Base-by-base conservation (phyloP, 1,140 invertebrate genomes). In the Cotesia typhae region DNA sequence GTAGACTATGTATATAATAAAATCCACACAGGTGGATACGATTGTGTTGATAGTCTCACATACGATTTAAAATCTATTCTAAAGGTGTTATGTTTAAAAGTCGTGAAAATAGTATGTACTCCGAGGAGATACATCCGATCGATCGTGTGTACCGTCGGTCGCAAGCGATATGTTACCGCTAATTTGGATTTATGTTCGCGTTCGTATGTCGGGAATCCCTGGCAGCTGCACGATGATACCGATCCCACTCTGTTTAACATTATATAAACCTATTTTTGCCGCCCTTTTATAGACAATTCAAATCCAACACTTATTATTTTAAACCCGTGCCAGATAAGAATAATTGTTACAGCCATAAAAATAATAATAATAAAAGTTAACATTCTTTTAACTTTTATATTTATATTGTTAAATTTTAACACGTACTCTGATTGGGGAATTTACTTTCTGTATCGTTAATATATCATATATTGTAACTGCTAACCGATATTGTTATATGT, bases 101-200 rank as follows among this genome's bases (percentile, higher is more conserved):
- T 3, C 41, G 6, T 47, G 28, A 36, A 6, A 35, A 59, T 53
- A 38, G 28, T 53, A 28, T 28, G 55, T 69, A 70, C 51, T 41
- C 47, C 1, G 55, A 41, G 12, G n/a, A 63, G 57, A 65, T 71
- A 67, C 57, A 72, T 69, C 66, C 74, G 74, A 79, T 81, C 79
- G 75, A 74, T 70, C 36, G 28, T 28, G 28, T 68, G 28, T 63
- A 53, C 17, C 7, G 63, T 52, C 60, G 41, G 4, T 47, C 41
- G 41, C 55, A 66, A 70, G 73, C 74, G 78, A 75, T 80, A 76
- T 71, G 73, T 78, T 77, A 74, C 73, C 78, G 81, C 81, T 82
- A 81, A 82, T 82, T 82, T 82, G 81, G 78, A 82, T 82, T 82
- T 82, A 82, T 82, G 80, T 81, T 81, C 76, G 75, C 75, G 76